phyloP scores from a whole-genome alignment of 1,140 invertebrate genomes.

The Eurosta solidaginis region DNA sequence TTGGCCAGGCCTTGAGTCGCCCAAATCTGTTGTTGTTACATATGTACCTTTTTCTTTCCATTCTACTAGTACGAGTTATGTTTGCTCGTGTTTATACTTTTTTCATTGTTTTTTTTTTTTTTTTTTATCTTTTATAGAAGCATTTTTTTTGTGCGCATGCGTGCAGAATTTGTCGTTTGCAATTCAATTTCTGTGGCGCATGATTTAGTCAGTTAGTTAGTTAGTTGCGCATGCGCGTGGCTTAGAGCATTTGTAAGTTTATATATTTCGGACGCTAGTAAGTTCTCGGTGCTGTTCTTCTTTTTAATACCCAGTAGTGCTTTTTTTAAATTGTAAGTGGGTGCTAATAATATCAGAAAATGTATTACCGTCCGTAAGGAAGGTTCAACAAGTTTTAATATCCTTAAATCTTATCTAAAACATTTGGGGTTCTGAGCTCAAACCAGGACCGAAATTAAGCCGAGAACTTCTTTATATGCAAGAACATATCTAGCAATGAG shows the following conservation, averaged over 20 bases:
- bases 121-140: neutral
- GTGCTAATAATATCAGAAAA: no score
- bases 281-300: neutral
- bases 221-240: conserved; percentile 9
- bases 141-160: neutral
- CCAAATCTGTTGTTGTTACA: neutral
- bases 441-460: no score
- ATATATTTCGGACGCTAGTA: neutral
- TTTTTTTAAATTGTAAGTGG: no score
- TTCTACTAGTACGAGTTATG: no score
- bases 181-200: conserved; percentile 15
- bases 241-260: neutral
- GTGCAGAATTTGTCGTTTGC: conserved; percentile 26
- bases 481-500: no score
- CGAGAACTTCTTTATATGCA: no score
- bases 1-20: conserved; percentile 16
- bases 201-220: neutral
- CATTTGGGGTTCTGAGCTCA: no score
- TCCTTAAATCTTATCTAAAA: no score
- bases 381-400: no score
- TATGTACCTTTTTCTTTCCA: neutral
- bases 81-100: neutral
- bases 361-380: no score
- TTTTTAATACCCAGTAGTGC: no score
- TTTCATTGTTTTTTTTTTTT: neutral